Conservation (phyloP, 2,113 vertebrate genomes). For the Phoxinus phoxinus region DNA sequence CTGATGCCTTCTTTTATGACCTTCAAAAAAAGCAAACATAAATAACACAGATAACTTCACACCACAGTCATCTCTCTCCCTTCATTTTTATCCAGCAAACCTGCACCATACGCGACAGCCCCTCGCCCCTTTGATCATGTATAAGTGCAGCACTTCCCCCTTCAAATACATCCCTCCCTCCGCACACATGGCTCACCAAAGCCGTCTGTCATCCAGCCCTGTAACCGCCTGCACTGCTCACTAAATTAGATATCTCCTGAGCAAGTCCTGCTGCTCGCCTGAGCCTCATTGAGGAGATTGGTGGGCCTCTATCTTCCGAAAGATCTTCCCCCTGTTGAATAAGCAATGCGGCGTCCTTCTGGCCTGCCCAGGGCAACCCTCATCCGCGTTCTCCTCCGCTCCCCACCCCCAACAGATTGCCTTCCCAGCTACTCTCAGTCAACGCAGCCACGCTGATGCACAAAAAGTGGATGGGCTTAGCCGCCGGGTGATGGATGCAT, state of each 20-base stretch:
- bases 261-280: slow-evolving; percentile 34
- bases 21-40: neutral
- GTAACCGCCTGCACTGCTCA: slow-evolving; percentile 42
- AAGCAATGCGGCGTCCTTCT: slow-evolving; percentile 74
- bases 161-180: slow-evolving; percentile 4
- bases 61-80: slow-evolving; percentile 28
- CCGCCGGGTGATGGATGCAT: slow-evolving; percentile 81
- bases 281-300: slow-evolving; percentile 64
- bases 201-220: slow-evolving; percentile 54
- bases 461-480: slow-evolving; percentile 76
- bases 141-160: slow-evolving; percentile 33
- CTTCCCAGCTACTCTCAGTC: slow-evolving; percentile 56
- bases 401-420: slow-evolving; percentile 50
- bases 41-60: slow-evolving; percentile 1
- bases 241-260: slow-evolving; percentile 72
- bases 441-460: slow-evolving; percentile 63
- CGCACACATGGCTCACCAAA: slow-evolving; percentile 37
- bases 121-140: slow-evolving; percentile 51
- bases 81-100: slow-evolving; percentile 46
- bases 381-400: slow-evolving; percentile 40
- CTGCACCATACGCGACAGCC: slow-evolving; percentile 36
- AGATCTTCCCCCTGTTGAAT: slow-evolving; percentile 78
- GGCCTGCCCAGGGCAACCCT: slow-evolving; percentile 64
- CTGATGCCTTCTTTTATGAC: slow-evolving; percentile 3
- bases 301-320: slow-evolving; percentile 70